Base-by-base conservation (phyloP, 2,888 invertebrate genomes). In the Heliconius erato region DNA sequence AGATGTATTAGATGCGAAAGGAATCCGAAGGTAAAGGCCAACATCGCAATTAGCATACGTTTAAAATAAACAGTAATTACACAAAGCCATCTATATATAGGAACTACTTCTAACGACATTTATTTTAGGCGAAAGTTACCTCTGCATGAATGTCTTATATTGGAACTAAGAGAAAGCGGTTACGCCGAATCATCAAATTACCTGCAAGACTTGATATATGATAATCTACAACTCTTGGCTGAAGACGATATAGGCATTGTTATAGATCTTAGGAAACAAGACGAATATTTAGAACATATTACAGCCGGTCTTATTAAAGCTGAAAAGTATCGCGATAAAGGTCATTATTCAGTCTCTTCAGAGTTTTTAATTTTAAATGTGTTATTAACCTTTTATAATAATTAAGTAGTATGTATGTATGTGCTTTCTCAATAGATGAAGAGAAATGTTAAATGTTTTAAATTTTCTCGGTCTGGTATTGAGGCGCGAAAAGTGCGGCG, bases 161-260 rank as follows among this genome's bases (percentile, higher is more conserved):
- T 95, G 16, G 97, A 97, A 88, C 87, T 97, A 4, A 88, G 90
- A 81, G 97, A 97, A 88, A 88, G 92, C 0, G 96, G 96, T 0
- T 96, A 92, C 84, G 79, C 83, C 0, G 95, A 96, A 83, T 94
- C 97, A 0, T 94, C 96, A 0, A 90, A 91, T 65, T 97, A 96
- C 86, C 87, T 97, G 0, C 92, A 92, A 86, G 95, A 96, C 85
- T 91, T 97, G 0, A 93, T 97, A 32, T 94, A 96, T 35, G 95
- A 96, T 44, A 97, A 97, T 84, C 91, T 95, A 14, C 93, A 96
- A 84, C 90, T 96, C 1, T 89, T 96, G 5, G 90, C 91, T 0
- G 91, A 95, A 77, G 96, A 96, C 79, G 97, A 96, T 0, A 95
- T 96, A 4, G 96, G 96, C 0, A 96, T 96, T 23, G 92, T 95